Percentiles rank a stretch among this genome's conserved stretches.
These are phyloP conservation scores for Semotilus atromaculatus DNA, from an alignment of 2,797 vertebrate genomes.

Conservation along the genomic window DNA sequence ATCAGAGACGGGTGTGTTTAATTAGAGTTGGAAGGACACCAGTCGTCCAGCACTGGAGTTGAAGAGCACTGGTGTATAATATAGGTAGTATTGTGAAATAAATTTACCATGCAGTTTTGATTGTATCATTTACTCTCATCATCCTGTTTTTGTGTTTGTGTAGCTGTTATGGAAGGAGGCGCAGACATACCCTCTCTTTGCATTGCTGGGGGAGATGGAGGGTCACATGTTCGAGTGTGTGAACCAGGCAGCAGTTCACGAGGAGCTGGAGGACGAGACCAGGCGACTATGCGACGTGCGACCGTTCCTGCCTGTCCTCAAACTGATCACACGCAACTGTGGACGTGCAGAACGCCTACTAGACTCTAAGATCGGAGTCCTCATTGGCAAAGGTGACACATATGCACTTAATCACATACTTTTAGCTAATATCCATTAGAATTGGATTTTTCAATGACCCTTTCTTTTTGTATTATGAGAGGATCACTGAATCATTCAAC, in stretches of 20 bases:
- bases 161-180: constrained; percentile 98
- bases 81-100: neutral
- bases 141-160: constrained; percentile 1
- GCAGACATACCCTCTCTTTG: constrained; percentile 92
- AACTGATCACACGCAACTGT: constrained; percentile 91
- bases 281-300: constrained; percentile 94
- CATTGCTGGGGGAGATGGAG: constrained; percentile 92
- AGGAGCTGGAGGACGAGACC: constrained; percentile 96
- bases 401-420: neutral
- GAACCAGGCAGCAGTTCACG: constrained; percentile 96
- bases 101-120: neutral
- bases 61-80: neutral
- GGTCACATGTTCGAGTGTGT: constrained; percentile 98
- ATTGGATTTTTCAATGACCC: neutral
- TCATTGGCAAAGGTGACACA: constrained; percentile 93
- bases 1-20: neutral
- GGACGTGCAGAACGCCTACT: constrained; percentile 91
- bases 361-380: constrained; percentile 96
- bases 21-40: too few species aligned
- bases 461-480: neutral
- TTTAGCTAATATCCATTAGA: neutral
- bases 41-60: neutral
- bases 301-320: constrained; percentile 95
- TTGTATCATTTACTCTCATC: neutral
- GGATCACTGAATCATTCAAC: neutral